Conservation (phyloP, 2,797 vertebrate species). For the Pampus argenteus region DNA sequence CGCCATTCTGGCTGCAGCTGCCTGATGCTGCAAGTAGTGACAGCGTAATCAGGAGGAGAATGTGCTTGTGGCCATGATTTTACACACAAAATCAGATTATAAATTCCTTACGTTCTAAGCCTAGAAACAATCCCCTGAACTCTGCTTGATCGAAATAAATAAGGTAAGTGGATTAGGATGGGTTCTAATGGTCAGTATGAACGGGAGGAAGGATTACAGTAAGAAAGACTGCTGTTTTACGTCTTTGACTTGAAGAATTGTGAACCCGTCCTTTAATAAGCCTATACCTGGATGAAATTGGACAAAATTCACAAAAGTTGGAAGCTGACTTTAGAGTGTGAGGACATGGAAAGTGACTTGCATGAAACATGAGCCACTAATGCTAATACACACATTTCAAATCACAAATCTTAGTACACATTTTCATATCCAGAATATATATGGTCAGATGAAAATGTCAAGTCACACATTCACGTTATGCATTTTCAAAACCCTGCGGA, state of each 20-base stretch:
- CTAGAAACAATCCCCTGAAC: too few species aligned
- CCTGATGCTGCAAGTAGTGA: constrained; percentile 57
- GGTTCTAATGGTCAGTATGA: too few species aligned
- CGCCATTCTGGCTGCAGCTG: constrained; percentile 37
- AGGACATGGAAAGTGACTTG: not conserved
- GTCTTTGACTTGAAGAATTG: too few species aligned
- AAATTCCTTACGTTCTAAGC: too few species aligned
- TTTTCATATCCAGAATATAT: not conserved
- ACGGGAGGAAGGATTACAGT: too few species aligned
- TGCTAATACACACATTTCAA: not conserved
- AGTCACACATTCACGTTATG: not conserved
- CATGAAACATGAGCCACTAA: not conserved
- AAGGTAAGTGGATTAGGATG: too few species aligned
- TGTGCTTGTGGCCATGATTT: not conserved
- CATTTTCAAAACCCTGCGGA: constrained; percentile 9
- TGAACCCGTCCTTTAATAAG: too few species aligned
- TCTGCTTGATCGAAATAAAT: too few species aligned
- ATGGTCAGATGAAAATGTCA: constrained; percentile 31
- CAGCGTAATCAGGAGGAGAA: constrained; percentile 51
- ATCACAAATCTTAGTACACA: not conserved
- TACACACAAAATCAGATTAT: not conserved
- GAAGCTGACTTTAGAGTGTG: not conserved
- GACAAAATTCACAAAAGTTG: not conserved
- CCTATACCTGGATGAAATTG: too few species aligned
- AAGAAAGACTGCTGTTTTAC: too few species aligned